phyloP scores from a whole-genome alignment of 2,113 vertebrate genomes.

The Scophthalmus maximus region DNA sequence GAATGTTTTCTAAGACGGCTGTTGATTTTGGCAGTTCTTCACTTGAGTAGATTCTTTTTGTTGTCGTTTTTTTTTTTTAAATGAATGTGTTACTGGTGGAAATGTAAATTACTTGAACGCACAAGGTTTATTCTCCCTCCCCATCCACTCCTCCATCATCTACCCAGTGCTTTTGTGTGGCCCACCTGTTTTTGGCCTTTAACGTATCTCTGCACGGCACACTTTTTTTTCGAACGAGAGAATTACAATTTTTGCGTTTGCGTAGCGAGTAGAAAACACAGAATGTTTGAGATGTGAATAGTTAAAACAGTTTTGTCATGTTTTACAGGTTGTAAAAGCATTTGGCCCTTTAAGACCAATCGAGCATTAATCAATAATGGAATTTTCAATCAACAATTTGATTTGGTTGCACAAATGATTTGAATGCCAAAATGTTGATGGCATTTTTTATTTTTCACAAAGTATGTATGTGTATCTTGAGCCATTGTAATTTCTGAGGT shows the following conservation, averaged over 20 bases:
- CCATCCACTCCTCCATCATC: conserved; percentile 23
- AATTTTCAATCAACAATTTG: conserved; percentile 6
- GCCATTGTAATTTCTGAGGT: conserved; percentile 8
- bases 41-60: conserved; percentile 3
- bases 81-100: conserved; percentile 14
- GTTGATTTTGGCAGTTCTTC: conserved; percentile 1
- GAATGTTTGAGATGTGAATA: conserved; percentile 69
- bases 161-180: conserved; percentile 11
- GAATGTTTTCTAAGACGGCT: conserved; percentile 59
- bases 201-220: conserved; percentile 64
- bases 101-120: conserved; percentile 9
- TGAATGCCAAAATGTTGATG: conserved; percentile 32
- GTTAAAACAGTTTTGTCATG: conserved; percentile 36
- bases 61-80: neutral
- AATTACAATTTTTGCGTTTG: conserved; percentile 44
- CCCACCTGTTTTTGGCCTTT: conserved; percentile 52
- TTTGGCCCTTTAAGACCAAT: conserved; percentile 44
- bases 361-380: conserved; percentile 6
- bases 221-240: conserved; percentile 52
- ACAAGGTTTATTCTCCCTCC: neutral
- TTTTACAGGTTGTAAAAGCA: conserved; percentile 42
- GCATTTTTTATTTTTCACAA: conserved; percentile 14
- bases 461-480: conserved; percentile 6
- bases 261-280: conserved; percentile 54
- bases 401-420: conserved; percentile 44